A percentile compares a stretch with the other conserved stretches of the same genome.
Evolutionary conservation across 92 coral and sea anemone genomes (phyloP).

Genomic region (Galaxea fascicularis): DNA sequence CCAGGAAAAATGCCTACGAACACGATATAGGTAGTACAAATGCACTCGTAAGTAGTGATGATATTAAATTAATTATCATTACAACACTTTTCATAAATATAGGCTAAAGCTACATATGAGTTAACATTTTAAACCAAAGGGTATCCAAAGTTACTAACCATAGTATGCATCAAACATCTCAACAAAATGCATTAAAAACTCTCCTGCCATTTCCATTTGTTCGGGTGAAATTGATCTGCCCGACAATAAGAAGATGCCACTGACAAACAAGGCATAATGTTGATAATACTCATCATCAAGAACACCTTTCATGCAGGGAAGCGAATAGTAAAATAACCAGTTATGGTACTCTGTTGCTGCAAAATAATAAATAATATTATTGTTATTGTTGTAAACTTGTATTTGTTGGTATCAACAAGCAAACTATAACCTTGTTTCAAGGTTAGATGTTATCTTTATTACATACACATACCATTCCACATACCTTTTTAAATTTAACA

Average conservation of each 20-base stretch:
- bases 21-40: constrained; percentile 1
- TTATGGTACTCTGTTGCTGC: constrained; percentile 57
- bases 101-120: neutral
- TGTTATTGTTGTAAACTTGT: constrained; percentile 13
- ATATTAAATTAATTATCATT: neutral
- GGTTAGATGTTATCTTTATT: constrained; percentile 7
- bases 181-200: constrained; percentile 15
- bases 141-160: constrained; percentile 24
- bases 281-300: constrained; percentile 42
- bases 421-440: constrained; percentile 7
- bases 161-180: constrained; percentile 63
- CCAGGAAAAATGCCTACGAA: neutral
- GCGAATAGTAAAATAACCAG: constrained; percentile 54
- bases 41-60: constrained; percentile 10
- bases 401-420: constrained; percentile 4
- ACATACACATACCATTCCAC: constrained; percentile 7
- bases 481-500: neutral
- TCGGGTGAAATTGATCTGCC: constrained; percentile 29
- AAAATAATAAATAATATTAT: neutral
- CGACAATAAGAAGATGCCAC: constrained; percentile 41
- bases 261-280: constrained; percentile 57
- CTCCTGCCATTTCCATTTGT: constrained; percentile 10
- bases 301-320: constrained; percentile 58
- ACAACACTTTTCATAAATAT: constrained; percentile 11
- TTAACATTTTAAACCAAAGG: constrained; percentile 1